phyloP scores from a whole-genome alignment of 2,797 vertebrate genomes.

The Peromyscus nudipes region DNA sequence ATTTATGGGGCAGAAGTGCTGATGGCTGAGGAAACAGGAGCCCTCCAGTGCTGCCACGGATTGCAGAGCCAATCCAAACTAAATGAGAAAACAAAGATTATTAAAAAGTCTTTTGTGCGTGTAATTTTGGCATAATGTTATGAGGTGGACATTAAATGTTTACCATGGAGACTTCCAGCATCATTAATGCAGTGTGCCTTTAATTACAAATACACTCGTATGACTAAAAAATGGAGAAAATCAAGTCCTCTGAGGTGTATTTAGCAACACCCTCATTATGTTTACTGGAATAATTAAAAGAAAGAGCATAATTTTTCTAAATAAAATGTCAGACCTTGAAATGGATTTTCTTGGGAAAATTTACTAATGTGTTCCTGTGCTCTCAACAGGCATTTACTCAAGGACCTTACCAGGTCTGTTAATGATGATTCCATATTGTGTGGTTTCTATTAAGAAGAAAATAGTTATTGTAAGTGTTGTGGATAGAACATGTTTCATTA shows the following conservation, averaged over 20 bases:
- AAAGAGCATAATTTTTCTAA: constrained; percentile 81
- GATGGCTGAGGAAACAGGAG: constrained; percentile 91
- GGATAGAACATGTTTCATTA: constrained; percentile 62
- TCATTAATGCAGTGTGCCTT: constrained; percentile 88
- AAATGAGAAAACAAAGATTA: constrained; percentile 93
- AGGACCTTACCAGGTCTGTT: constrained; percentile 48
- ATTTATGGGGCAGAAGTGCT: constrained; percentile 91
- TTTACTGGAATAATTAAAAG: constrained; percentile 88
- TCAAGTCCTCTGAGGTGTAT: constrained; percentile 75
- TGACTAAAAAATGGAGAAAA: constrained; percentile 85
- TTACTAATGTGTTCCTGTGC: constrained; percentile 72
- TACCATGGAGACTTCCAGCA: constrained; percentile 84
- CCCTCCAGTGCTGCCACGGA: constrained; percentile 88
- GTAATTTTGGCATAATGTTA: constrained; percentile 87
- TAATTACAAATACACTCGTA: constrained; percentile 88
- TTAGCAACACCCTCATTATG: constrained; percentile 83
- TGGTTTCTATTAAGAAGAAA: constrained; percentile 68
- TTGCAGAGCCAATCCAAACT: constrained; percentile 93
- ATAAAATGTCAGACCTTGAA: constrained; percentile 82
- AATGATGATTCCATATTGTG: constrained; percentile 64
- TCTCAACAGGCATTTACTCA: constrained; percentile 66
- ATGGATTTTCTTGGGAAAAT: constrained; percentile 81
- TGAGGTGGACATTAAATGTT: constrained; percentile 88
- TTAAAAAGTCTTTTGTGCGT: constrained; percentile 90
- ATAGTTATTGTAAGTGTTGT: constrained; percentile 59